phyloP scores from a whole-genome alignment of 2,888 invertebrate species.

The Drosophila pseudotalamancana region DNA sequence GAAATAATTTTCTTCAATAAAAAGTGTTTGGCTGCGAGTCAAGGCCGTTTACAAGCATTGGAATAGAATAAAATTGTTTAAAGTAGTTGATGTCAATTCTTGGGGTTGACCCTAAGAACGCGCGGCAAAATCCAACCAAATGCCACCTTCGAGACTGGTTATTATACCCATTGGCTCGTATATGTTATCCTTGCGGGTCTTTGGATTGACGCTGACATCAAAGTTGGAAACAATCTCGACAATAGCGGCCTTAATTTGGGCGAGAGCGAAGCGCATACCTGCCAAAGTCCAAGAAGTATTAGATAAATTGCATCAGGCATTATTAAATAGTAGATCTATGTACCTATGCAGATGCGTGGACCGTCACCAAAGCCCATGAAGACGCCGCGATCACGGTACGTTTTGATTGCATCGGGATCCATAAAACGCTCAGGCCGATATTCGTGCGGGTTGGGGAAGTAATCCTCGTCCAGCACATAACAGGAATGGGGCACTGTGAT shows the following conservation, averaged over 20 bases:
- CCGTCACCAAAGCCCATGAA: constrained; percentile 82
- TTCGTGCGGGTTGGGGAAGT: constrained; percentile 64
- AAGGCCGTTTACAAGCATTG: too few species aligned
- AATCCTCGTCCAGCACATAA: constrained; percentile 71
- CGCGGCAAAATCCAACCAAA: constrained; percentile 75
- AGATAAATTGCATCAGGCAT: background rate
- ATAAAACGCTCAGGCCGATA: constrained; percentile 80
- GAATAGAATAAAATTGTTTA: too few species aligned
- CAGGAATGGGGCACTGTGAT: constrained; percentile 69
- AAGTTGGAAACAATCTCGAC: constrained; percentile 80
- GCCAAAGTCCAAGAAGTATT: background rate
- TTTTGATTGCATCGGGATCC: constrained; percentile 71
- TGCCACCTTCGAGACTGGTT: constrained; percentile 66
- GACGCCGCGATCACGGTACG: constrained; percentile 74
- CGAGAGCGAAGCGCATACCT: constrained; percentile 82
- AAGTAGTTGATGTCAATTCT: too few species aligned
- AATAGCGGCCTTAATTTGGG: constrained; percentile 80
- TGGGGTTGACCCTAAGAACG: background rate
- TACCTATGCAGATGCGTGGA: constrained; percentile 80
- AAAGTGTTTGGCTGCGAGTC: too few species aligned
- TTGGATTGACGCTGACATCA: constrained; percentile 75
- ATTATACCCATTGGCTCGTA: constrained; percentile 68
- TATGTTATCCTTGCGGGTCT: constrained; percentile 76
- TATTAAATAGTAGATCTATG: background rate
- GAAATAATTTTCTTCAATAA: too few species aligned